Base-by-base conservation (phyloP, 1,140 invertebrate genomes). In the Leucophenga varia region DNA sequence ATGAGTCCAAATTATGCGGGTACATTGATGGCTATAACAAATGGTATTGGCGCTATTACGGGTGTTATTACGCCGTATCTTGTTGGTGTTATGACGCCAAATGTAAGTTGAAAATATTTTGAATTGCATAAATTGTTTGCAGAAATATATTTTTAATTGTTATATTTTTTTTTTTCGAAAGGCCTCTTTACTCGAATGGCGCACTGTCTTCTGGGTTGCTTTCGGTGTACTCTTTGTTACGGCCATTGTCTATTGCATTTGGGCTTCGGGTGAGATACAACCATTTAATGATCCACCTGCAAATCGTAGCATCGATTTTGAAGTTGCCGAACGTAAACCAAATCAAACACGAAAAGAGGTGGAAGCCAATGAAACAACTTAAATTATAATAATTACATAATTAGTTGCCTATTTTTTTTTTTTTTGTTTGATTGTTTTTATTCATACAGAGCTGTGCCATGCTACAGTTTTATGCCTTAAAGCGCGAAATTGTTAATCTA, bases 1-100 rank as follows among this genome's bases (percentile, higher is more conserved):
- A 81, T 95, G 41, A 86, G 86, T 28, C 87, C 89, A 3, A 91
- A 90, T 74, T 89, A 86, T 75, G 87, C 89, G 10, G 89, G 90
- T 36, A 86, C 86, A 2, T 74, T 91, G 16, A 92, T 92, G 80
- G 91, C 89, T 1, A 80, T 93, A 25, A 87, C 89, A 0, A 93
- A 93, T 70, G 89, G 88, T 1, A 84, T 90, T 45, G 90, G 89
- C 3, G 88, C 89, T 0, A 79, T 91, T 3, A 86, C 89, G 36
- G 90, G 88, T 9, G 90, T 93, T 40, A 74, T 92, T 2, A 85
- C 84, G 14, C 91, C 91, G 0, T 85, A 84, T 64, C 76, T 92
- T 14, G 86, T 90, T 22, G 89, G 89, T 41, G 78, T 85, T 5
- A 78, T 93, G 49, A 90, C 88, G 36, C 81, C 82, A 58, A 80